Conservation (phyloP, 2,888 invertebrate genomes). For the Acleris laterana region DNA sequence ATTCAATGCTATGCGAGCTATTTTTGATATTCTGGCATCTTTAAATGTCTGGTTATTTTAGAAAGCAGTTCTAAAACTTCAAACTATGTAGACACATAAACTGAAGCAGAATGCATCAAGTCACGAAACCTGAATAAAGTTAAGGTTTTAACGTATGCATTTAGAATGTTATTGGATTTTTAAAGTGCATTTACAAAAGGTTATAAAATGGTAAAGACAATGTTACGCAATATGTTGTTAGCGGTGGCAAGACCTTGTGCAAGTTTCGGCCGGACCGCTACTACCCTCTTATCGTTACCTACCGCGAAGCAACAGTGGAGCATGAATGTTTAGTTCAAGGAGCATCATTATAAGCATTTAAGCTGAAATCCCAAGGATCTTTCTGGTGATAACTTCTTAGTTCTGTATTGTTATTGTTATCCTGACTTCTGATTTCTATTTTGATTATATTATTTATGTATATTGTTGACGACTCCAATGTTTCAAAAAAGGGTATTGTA, state of each 20-base stretch:
- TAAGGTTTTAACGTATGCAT: slow-evolving; percentile 10
- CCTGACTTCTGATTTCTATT: too few relatives aligned
- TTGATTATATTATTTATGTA: too few relatives aligned
- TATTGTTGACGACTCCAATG: too few relatives aligned
- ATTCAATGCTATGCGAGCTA: neutral
- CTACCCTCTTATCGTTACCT: rapidly evolving
- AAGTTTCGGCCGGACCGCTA: too few relatives aligned
- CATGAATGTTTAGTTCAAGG: too few relatives aligned
- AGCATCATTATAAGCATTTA: too few relatives aligned
- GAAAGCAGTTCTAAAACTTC: slow-evolving; percentile 2
- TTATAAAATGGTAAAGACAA: neutral
- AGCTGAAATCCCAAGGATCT: too few relatives aligned
- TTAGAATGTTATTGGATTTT: slow-evolving; percentile 17
- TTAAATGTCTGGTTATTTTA: neutral
- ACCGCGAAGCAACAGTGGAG: too few relatives aligned
- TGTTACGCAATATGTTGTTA: neutral
- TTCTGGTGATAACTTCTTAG: too few relatives aligned
- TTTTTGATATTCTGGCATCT: neutral
- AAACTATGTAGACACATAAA: slow-evolving; percentile 35
- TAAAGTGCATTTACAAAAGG: neutral
- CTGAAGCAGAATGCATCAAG: slow-evolving; percentile 7
- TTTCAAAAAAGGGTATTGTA: too few relatives aligned
- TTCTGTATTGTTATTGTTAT: too few relatives aligned
- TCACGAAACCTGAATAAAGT: slow-evolving; percentile 6
- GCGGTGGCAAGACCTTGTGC: too few relatives aligned